Conservation (phyloP, 2,888 invertebrate species). For the Synergus japonicus region DNA sequence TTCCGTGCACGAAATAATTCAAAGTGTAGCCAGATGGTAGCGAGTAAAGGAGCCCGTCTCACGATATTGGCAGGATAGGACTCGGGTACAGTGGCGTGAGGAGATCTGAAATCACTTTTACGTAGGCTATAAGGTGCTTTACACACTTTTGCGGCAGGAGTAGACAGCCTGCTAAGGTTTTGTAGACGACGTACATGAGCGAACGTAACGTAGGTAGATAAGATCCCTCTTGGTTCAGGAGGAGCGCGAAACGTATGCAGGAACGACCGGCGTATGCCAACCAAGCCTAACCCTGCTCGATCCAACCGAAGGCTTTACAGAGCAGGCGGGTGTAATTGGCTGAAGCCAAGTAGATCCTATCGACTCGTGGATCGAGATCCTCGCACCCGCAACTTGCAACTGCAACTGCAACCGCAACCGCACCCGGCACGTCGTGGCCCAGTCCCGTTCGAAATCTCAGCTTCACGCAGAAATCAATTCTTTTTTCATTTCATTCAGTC, state of each 20-base stretch:
- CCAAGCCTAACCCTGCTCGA: slow-evolving; percentile 41
- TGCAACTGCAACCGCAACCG: slow-evolving; percentile 52
- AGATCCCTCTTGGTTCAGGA: slow-evolving; percentile 64
- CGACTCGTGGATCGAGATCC: slow-evolving; percentile 70
- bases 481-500: not conserved
- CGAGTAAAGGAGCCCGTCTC: slow-evolving; percentile 47
- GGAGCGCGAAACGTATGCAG: slow-evolving; percentile 57
- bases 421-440: slow-evolving; percentile 51
- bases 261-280: slow-evolving; percentile 46
- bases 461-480: slow-evolving; percentile 10
- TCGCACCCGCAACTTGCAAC: slow-evolving; percentile 63
- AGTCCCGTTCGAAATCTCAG: slow-evolving; percentile 37
- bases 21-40: slow-evolving; percentile 47
- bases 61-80: slow-evolving; percentile 49
- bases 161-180: slow-evolving; percentile 64
- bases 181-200: slow-evolving; percentile 64
- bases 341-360: slow-evolving; percentile 69
- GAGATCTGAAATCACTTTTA: slow-evolving; percentile 59
- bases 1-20: slow-evolving; percentile 54
- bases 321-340: slow-evolving; percentile 73
- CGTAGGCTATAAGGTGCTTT: slow-evolving; percentile 62
- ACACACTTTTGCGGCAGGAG: slow-evolving; percentile 63
- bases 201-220: slow-evolving; percentile 66
- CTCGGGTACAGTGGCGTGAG: slow-evolving; percentile 45
- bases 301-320: slow-evolving; percentile 44